Percentiles rank a stretch among this genome's conserved stretches.
These are phyloP conservation scores for Trogon surrucura DNA, from an alignment of 2,113 vertebrate species.

Conservation along the genomic window DNA sequence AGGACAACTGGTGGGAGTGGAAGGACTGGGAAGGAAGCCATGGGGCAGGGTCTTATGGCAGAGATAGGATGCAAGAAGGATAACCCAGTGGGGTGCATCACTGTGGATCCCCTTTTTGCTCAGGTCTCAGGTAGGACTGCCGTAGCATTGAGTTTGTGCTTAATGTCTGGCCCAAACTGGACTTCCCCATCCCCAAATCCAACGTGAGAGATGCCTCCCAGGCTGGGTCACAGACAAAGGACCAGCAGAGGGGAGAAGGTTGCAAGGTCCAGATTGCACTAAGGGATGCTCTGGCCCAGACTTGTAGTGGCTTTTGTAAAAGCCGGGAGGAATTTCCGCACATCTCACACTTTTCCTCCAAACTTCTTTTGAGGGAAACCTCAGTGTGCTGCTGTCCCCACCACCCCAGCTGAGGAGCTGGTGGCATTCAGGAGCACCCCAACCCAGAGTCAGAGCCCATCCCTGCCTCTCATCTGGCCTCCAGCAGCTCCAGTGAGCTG, in stretches of 20 bases:
- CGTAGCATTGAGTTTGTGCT: background rate
- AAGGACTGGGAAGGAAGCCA: accelerated
- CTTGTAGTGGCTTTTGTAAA: background rate
- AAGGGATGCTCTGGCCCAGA: background rate
- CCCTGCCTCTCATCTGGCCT: background rate
- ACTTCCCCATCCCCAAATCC: background rate
- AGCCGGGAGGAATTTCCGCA: background rate
- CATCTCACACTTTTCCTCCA: background rate
- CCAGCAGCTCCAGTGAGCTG: background rate
- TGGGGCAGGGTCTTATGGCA: background rate
- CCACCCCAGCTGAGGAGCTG: accelerated
- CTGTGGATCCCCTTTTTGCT: background rate
- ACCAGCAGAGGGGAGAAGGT: background rate
- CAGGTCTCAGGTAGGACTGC: background rate
- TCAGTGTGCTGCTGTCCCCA: background rate
- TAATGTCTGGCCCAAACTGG: background rate
- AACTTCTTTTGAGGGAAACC: background rate
- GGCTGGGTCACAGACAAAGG: background rate
- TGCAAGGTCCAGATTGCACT: background rate
- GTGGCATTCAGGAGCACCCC: accelerated
- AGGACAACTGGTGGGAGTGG: background rate
- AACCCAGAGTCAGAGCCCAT: accelerated
- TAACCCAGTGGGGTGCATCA: accelerated
- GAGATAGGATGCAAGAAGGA: background rate
- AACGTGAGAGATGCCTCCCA: accelerated